Base-by-base conservation (phyloP, 1,140 invertebrate genomes). In the Nixonia krombeini region DNA sequence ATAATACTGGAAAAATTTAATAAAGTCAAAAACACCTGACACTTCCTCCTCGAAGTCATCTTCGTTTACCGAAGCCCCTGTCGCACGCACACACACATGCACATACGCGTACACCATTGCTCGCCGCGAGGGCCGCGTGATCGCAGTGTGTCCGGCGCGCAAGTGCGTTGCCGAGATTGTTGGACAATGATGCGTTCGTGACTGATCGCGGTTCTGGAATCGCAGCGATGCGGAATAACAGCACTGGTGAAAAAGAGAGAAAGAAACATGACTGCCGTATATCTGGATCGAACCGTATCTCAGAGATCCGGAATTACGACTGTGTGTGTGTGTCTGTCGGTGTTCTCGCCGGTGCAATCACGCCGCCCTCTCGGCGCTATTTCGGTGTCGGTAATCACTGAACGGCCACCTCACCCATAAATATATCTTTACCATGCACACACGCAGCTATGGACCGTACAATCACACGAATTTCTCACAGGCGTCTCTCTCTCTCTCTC, bases 1-100 rank as follows among this genome's bases (percentile, higher is more conserved):
- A 84, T 84, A 82, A 83, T 84, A 84, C 82, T 83, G 82, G 80
- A 84, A 84, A 78, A 77, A 80, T 75, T 80, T 73, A 81, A 76
- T 78, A 78, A 79, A 79, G 77, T 80, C 73, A 78, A 79, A 75
- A 80, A 70, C 58, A 72, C 69, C 64, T 35, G 40, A 53, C 35
- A 15, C 35, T 37, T 37, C 35, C 10, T 37, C 35, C 15, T 15
- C 2, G 21, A 21, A 21, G 21, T 21, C 21, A 6, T 65, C 42
- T 46, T 53, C 59, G 28, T 66, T 53, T 57, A 53, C 37, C 58
- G 49, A 59, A 67, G 64, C 62, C 55, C 31, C 46, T 52, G 45
- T 41, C 29, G 44, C 58, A 69, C 37, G 17, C 58, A 55, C 31
- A 49, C 57, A 16, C n/a, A n/a, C n/a, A n/a, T n/a, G n/a, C n/a